Base-by-base conservation (phyloP, 1,140 invertebrate species). In the Caenorhabditis tropicalis region DNA sequence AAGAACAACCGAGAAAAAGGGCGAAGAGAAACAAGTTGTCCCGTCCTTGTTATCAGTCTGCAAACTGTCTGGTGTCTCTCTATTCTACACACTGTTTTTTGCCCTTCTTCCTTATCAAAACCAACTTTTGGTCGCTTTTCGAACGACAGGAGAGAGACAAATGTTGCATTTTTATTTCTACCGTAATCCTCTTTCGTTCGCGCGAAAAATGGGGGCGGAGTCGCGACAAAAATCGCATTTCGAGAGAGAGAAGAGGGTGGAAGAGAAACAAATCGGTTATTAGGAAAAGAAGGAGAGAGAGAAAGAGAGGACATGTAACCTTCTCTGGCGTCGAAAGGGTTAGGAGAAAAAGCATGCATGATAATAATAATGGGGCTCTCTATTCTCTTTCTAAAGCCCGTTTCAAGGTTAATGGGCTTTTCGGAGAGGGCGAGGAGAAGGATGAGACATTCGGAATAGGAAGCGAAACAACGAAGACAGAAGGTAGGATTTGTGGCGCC, bases 361-460 rank as follows among this genome's bases (percentile, higher is more conserved):
- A 65, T 58, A 58, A 58, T 65, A 65, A 65, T 65, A 21, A 43
- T 43, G 58, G 58, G 31, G 58, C 58, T 65, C 58, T 15, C 58
- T 65, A 27, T 27, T 65, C n/a, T n/a, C n/a, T n/a, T n/a, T n/a
- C 29, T 2, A 27, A 7, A 27, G n/a, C 0, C 58, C 31, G 29
- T 65, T 65, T 65, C 58, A 65, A 65, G 58, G 58, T 65, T 65
- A 65, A 36, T 65, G 39, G 31, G 53, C 21, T 46, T 36, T 49
- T 58, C 53, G 6, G 53, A 27, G 39, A 43, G 19, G 60, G 19
- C 9, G 39, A 82, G 39, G 39, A 60, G 88, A 29, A 19, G 27
- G 84, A 86, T 79, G 21, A 53, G n/a, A n/a, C 21, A 36, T 43
- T 81, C 90, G 15, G 91, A 93, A 93, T 93, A 93, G 99, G 97